phyloP scores from a whole-genome alignment of 2,797 vertebrate species.

The Pseudotriccus pelzelni region DNA sequence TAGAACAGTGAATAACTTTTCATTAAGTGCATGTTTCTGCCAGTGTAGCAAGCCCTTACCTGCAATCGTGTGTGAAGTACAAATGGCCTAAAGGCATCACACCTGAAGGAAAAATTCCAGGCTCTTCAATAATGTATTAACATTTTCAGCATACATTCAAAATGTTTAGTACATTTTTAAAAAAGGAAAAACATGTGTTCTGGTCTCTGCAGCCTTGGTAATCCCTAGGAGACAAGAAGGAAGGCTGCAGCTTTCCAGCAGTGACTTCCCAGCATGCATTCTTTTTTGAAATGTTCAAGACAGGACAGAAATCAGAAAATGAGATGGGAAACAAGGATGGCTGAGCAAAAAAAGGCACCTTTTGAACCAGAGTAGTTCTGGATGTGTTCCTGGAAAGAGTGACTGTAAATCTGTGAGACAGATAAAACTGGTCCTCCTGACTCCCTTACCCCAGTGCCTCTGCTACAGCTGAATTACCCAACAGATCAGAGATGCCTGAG shows the following conservation, averaged over 20 bases:
- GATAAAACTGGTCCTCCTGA: not conserved
- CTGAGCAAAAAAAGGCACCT: not conserved
- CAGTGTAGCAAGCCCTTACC: conserved; percentile 59
- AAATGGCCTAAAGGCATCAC: conserved; percentile 62
- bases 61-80: conserved; percentile 62
- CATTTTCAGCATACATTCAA: conserved; percentile 62
- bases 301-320: not conserved
- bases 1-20: conserved; percentile 54
- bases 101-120: conserved; percentile 72
- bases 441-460: not conserved
- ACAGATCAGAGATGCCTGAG: not conserved
- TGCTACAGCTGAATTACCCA: not conserved
- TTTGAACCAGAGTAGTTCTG: not conserved
- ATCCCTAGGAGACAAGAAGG: not conserved
- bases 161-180: not conserved
- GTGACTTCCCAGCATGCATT: fast-evolving
- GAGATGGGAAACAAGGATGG: not conserved
- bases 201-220: not conserved
- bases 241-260: not conserved
- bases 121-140: conserved; percentile 50
- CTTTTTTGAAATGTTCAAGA: not conserved
- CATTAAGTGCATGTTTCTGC: conserved; percentile 63
- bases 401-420: not conserved
- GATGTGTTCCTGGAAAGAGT: not conserved
- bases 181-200: not conserved